Conservation (phyloP, 2,888 invertebrate species). For the Macaria liturata region DNA sequence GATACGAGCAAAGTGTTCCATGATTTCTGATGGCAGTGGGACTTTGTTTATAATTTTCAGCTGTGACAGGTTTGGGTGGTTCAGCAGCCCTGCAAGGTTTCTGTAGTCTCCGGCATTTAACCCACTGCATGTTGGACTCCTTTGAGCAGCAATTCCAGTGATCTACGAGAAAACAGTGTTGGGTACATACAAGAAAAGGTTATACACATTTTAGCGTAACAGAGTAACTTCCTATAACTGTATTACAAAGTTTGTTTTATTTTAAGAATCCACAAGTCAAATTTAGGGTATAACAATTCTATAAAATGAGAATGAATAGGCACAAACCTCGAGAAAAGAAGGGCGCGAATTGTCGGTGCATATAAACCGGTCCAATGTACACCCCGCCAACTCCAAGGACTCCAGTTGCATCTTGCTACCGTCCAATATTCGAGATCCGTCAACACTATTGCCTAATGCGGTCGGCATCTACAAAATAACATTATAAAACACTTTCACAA, state of each 20-base stretch:
- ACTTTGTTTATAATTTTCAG: slow-evolving; percentile 92
- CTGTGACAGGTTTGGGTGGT: slow-evolving; percentile 89
- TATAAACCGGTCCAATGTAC: slow-evolving; percentile 90
- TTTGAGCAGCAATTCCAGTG: slow-evolving; percentile 86
- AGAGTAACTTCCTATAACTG: not conserved
- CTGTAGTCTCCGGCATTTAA: slow-evolving; percentile 96
- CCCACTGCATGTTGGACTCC: slow-evolving; percentile 94
- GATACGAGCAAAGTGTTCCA: slow-evolving; percentile 98
- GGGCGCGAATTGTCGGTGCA: slow-evolving; percentile 88
- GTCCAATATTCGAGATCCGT: slow-evolving; percentile 56
- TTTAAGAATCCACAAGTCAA: too few relatives aligned
- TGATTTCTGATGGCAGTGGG: slow-evolving; percentile 95
- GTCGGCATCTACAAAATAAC: slow-evolving; percentile 71
- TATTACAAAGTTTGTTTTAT: too few relatives aligned
- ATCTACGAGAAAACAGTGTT: slow-evolving; percentile 60
- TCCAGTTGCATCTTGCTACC: slow-evolving; percentile 82
- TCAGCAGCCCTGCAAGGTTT: slow-evolving; percentile 86
- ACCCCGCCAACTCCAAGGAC: slow-evolving; percentile 90
- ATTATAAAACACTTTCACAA: slow-evolving; percentile 34
- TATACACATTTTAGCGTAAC: not conserved
- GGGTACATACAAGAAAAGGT: not conserved
- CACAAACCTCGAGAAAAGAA: slow-evolving; percentile 84
- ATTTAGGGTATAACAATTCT: too few relatives aligned
- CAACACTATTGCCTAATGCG: slow-evolving; percentile 58
- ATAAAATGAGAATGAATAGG: not conserved